phyloP scores from a whole-genome alignment of 2,113 vertebrate genomes.

The Gallinago media region DNA sequence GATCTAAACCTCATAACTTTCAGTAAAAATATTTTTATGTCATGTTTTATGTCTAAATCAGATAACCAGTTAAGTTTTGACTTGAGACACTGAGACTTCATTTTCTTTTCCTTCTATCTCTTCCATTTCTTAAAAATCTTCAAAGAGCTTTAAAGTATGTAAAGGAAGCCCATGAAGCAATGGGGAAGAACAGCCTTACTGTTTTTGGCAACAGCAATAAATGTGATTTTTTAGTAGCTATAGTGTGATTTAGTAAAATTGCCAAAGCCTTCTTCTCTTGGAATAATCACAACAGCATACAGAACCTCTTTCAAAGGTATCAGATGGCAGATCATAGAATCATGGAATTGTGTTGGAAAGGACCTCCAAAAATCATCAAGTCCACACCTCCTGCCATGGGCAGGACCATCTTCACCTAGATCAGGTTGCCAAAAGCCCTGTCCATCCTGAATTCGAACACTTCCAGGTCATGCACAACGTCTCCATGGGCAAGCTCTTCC shows the following conservation, averaged over 20 bases:
- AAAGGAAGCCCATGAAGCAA: not conserved
- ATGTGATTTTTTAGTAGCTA: not conserved
- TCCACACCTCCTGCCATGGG: not conserved
- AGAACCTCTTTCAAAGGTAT: not conserved
- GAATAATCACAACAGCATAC: not conserved
- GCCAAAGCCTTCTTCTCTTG: not conserved
- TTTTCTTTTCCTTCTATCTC: not conserved
- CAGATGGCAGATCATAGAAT: not conserved
- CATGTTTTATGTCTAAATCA: not conserved
- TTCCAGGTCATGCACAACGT: not conserved
- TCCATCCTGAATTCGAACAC: not conserved
- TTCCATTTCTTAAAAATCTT: not conserved
- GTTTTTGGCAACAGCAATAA: not conserved
- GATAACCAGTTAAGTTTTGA: not conserved
- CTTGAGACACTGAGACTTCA: not conserved
- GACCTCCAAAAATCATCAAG: not conserved
- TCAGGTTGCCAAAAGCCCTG: not conserved
- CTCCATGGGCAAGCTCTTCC: not conserved
- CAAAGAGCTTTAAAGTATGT: not conserved
- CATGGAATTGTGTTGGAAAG: not conserved
- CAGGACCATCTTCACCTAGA: not conserved
- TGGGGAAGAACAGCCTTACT: not conserved
- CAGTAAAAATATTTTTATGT: not conserved
- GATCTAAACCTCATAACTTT: not conserved
- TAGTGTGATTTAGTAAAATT: not conserved